Evolutionary conservation across 2,113 vertebrate species (phyloP).

Genomic region (Columbina picui): DNA sequence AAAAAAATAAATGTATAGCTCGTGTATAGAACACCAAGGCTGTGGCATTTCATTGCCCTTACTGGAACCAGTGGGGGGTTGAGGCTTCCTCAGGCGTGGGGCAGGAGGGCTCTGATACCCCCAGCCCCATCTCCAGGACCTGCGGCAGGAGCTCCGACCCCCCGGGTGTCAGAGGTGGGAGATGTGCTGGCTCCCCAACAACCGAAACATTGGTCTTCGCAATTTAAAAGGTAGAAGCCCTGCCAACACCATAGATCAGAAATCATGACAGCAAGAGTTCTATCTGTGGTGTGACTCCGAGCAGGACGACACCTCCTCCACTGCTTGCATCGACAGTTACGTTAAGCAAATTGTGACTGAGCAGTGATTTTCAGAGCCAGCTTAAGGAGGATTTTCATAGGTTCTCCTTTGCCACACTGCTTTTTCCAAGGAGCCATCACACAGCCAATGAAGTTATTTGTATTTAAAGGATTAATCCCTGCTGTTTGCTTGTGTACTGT

Average conservation of each 20-base stretch:
- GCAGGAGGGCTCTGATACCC: not conserved
- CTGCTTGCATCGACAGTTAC: not conserved
- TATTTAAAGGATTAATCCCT: slow-evolving; percentile 81
- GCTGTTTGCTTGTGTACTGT: slow-evolving; percentile 78
- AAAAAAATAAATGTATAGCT: not conserved
- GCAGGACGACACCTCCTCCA: not conserved
- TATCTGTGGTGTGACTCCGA: not conserved
- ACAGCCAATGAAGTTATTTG: slow-evolving; percentile 51
- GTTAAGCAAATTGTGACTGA: slow-evolving; percentile 11
- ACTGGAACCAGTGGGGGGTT: not conserved
- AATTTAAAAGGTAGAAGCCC: not conserved
- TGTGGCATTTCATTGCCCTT: not conserved
- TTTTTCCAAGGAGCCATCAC: slow-evolving; percentile 54
- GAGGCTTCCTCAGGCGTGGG: not conserved
- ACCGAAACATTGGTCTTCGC: not conserved
- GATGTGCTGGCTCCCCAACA: not conserved
- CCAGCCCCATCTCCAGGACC: not conserved
- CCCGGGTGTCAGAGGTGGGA: fast-evolving
- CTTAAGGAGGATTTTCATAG: not conserved
- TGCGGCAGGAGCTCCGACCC: not conserved
- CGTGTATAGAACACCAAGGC: not conserved
- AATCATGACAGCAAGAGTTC: not conserved
- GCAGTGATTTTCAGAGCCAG: slow-evolving; percentile 17
- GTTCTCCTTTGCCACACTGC: slow-evolving; percentile 6
- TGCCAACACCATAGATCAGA: not conserved